Evolutionary conservation across 2,797 vertebrate species (phyloP), one percentile per base, ranked within the genome.

Genomic region (Xenops minutus): DNA sequence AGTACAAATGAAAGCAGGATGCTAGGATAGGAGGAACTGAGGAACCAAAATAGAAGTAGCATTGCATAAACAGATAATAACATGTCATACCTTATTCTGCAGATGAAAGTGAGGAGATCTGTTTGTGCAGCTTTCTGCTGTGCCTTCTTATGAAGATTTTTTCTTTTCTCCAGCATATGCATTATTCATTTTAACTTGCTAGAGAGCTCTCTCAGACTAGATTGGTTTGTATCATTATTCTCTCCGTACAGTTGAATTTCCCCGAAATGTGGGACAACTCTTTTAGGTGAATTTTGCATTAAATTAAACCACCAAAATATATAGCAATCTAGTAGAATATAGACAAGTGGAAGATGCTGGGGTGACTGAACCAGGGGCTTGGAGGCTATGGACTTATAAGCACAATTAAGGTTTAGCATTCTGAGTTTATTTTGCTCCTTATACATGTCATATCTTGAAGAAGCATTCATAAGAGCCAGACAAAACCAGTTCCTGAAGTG

Each of bases 41-140:
- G 55, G 24, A 54, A 89, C 24, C 15, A 66, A 93, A 91, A 92
- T 23, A 92, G 79, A 88, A 80, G 32, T 59, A 52, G 21, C 41
- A 49, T 55, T 89, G 55, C 72, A 83, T 83, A 88, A 94, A 89
- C 68, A 89, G 83, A 63, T 77, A 88, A 89, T 83, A 71, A 34
- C 7, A 34, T 48, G 56, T 69, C 68, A 41, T 59, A 80, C 11
- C 55, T 88, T 32, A 63, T 83, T 91, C 48, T 41, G 26, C 20
- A 80, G 82, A 80, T 71, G 55, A 34, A 94, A 93, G 52, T 2
- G 9, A 84, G 67, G 32, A 72, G 20, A 63, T 89, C 36, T 82
- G 51, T 55, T 95, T 91, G 27, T 37, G 36, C 18, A 48, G 26
- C 14, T 51, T 67, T 76, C 48, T 71, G 17, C 41, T 76, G 11